Conservation (phyloP, 2,113 vertebrate species). For the Syrrhaptes paradoxus region DNA sequence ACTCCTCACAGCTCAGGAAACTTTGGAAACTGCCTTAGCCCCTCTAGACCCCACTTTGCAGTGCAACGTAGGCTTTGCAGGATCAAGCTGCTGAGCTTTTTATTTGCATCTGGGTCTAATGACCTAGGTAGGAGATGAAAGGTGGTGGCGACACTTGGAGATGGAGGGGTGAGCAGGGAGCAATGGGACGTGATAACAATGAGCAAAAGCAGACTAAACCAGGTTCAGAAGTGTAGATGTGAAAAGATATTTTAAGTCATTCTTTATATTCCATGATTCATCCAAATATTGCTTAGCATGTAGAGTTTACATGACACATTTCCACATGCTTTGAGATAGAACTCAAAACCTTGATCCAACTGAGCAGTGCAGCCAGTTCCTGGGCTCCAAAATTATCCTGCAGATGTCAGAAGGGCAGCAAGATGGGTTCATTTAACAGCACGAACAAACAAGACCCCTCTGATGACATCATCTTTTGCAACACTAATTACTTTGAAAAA, state of each 20-base stretch:
- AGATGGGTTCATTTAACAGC: background rate
- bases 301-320: background rate
- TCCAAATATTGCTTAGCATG: constrained; percentile 6
- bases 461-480: background rate
- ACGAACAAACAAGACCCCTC: background rate
- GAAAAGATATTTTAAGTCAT: constrained; percentile 32
- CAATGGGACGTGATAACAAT: background rate
- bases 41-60: background rate
- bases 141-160: background rate
- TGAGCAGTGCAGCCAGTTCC: background rate
- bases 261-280: constrained; percentile 13
- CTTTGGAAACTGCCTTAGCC: background rate
- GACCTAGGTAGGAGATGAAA: background rate
- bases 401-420: background rate
- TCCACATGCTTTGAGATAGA: background rate
- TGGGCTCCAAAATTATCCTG: background rate
- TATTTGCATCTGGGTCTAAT: background rate
- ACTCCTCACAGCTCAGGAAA: background rate
- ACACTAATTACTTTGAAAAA: background rate
- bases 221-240: background rate
- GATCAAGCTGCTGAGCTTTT: background rate
- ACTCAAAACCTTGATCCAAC: background rate
- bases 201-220: background rate
- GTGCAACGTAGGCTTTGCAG: background rate
- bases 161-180: background rate